These are phyloP conservation scores for Sinotaia quadrata DNA, from an alignment of 2,888 invertebrate species.

Conservation along the genomic window DNA sequence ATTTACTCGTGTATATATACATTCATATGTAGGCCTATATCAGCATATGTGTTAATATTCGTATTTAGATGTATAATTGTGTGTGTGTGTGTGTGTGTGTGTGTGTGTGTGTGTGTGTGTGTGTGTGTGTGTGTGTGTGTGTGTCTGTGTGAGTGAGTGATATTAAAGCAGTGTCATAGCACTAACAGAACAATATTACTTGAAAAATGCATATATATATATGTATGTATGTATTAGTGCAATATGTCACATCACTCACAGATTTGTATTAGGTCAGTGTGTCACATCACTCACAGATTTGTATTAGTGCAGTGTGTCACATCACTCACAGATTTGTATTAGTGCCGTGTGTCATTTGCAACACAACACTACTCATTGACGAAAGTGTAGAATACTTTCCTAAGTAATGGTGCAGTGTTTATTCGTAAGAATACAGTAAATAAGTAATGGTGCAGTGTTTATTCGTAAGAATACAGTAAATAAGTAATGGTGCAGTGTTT, in stretches of 20 bases:
- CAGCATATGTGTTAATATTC: background rate
- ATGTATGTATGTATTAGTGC: too few species aligned
- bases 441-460: too few species aligned
- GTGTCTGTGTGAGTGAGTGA: conserved; percentile 3
- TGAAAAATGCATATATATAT: background rate
- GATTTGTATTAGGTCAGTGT: too few species aligned
- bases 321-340: too few species aligned
- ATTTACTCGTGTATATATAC: background rate
- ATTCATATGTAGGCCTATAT: background rate
- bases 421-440: too few species aligned
- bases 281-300: too few species aligned
- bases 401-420: too few species aligned
- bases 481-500: too few species aligned
- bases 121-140: background rate
- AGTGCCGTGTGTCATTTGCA: too few species aligned
- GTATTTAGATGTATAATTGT: background rate
- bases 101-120: background rate
- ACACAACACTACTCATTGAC: background rate
- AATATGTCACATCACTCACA: too few species aligned
- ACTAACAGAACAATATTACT: background rate
- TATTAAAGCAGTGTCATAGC: background rate
- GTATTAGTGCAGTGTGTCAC: background rate
- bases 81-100: conserved; percentile 3
- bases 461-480: too few species aligned
- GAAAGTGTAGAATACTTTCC: background rate